These are phyloP conservation scores for Coreoperca whiteheadi DNA, from an alignment of 2,113 vertebrate species.

Conservation along the genomic window DNA sequence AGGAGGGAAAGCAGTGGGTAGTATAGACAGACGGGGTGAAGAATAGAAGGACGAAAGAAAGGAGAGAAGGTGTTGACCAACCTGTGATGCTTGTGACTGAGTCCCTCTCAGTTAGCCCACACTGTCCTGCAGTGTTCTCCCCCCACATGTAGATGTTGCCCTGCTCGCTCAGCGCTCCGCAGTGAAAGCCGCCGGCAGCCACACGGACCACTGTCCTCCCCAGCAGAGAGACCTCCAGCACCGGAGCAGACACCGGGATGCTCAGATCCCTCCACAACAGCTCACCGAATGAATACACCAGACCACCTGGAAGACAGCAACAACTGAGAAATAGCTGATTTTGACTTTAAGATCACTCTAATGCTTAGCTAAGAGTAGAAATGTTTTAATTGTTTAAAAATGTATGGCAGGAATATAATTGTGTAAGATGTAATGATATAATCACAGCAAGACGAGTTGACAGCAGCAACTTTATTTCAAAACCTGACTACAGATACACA, in stretches of 20 bases:
- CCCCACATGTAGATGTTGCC: conserved; percentile 95
- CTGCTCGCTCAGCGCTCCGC: conserved; percentile 89
- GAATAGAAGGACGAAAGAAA: background rate
- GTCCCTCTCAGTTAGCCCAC: conserved; percentile 84
- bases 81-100: conserved; percentile 57
- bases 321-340: background rate
- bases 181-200: conserved; percentile 93
- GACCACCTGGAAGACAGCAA: conserved; percentile 84
- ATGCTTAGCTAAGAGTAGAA: background rate
- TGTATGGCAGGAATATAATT: background rate
- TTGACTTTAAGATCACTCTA: background rate
- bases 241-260: conserved; percentile 76
- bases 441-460: background rate
- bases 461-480: background rate
- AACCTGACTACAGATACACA: background rate
- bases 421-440: background rate
- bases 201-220: conserved; percentile 87
- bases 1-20: background rate
- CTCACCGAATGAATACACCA: conserved; percentile 93
- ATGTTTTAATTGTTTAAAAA: background rate
- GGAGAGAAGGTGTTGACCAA: conserved; percentile 18
- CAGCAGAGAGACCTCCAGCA: conserved; percentile 87
- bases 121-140: conserved; percentile 93
- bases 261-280: conserved; percentile 87
- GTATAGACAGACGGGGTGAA: background rate